Evolutionary conservation across 2,888 invertebrate genomes (phyloP), one percentile per base, ranked within the genome.

Genomic region (Caenorhabditis zanzibari): DNA sequence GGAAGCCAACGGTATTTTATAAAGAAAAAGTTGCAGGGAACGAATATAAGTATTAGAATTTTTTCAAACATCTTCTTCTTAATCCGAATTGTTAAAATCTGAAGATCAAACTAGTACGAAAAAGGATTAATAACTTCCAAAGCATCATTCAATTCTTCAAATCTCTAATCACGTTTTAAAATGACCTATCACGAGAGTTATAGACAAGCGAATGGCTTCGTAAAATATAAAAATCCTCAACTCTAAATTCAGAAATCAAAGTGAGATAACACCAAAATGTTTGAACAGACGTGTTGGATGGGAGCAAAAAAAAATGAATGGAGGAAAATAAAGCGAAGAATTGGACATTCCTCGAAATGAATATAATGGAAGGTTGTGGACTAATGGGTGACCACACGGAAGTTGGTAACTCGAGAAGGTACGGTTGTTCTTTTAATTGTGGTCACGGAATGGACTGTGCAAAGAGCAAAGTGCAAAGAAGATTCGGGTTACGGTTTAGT

Each of bases 261-360:
- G 16, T n/a, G 44, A 47, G 61, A 61, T 61, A 59, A 72, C 71
- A 71, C 58, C 71, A 19, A 19, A 41, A 19, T 76, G 63, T 77
- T 77, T 77, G 69, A 77, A 69, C 69, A 77, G 69, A 63, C 77
- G 69, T n/a, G n/a, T 19, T 26, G 24, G 19, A 28, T 66, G 26
- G 49, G 64, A 32, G 35, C 47, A 22, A 66, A 52, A 49, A 47
- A n/a, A 32, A 66, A 22, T 52, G 49, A 52, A 32, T 59, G 9
- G 44, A 16, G 58, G 35, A 32, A 14, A 10, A 72, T 14, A 47
- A 47, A 54, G n/a, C 69, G 41, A 69, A 69, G 54, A 35, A 54
- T 52, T 16, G 10, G 7, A 54, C 54, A 68, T 35, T 52, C 38
- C 54, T 54, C 35, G 35, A 68, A 26, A n/a, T n/a, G n/a, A 22